Conservation (phyloP, 2,797 vertebrate genomes). For the Parauchenoglanis ngamensis region DNA sequence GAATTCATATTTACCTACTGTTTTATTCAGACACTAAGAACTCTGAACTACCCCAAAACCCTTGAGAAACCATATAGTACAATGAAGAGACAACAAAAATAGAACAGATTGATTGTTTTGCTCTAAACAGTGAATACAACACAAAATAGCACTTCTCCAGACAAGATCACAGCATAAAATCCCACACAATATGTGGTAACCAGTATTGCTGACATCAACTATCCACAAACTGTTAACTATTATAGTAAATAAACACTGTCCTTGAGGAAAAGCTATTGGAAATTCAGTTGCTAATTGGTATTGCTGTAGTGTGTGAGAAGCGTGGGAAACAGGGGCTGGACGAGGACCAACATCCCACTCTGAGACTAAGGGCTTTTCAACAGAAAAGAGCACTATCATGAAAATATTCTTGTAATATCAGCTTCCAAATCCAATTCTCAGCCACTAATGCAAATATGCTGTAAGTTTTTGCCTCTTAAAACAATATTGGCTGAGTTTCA, state of each 20-base stretch:
- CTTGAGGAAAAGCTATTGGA: slow-evolving; percentile 5
- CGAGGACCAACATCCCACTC: slow-evolving; percentile 23
- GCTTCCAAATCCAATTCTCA: slow-evolving; percentile 25
- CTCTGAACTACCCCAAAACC: neutral
- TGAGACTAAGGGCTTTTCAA: slow-evolving; percentile 8
- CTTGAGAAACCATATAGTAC: neutral
- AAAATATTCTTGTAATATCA: slow-evolving; percentile 38
- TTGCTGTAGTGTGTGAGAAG: slow-evolving; percentile 45
- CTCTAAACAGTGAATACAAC: neutral
- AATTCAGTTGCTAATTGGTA: slow-evolving; percentile 38
- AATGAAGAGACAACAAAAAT: neutral
- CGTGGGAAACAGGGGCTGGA: slow-evolving; percentile 47
- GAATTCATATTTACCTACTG: neutral
- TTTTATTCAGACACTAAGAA: neutral
- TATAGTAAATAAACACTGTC: slow-evolving; percentile 23
- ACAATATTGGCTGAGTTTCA: slow-evolving; percentile 13
- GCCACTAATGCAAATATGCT: slow-evolving; percentile 34
- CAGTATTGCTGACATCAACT: slow-evolving; percentile 11
- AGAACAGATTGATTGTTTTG: neutral
- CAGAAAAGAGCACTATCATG: slow-evolving; percentile 3
- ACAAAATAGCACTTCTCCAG: neutral
- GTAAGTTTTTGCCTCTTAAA: slow-evolving; percentile 20
- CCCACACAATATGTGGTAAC: slow-evolving; percentile 3
- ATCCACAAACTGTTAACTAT: slow-evolving; percentile 9
- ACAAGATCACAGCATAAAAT: neutral